These are phyloP conservation scores for Brachirus orientalis DNA, from an alignment of 2,113 vertebrate species.

Conservation along the genomic window DNA sequence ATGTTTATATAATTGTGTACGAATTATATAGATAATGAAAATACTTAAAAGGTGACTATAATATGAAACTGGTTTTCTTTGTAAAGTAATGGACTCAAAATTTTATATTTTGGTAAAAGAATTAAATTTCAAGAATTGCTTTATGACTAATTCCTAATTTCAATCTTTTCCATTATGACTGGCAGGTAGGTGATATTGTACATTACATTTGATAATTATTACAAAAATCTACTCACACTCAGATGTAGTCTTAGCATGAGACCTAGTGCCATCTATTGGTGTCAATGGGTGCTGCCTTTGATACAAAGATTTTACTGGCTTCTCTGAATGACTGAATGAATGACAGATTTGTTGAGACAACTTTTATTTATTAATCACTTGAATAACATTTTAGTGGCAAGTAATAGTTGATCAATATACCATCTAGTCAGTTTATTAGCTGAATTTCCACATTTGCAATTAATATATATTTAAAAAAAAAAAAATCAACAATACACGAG, in stretches of 20 bases:
- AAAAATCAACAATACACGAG: constrained; percentile 12
- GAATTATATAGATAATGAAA: no score
- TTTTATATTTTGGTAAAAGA: no score
- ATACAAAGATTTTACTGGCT: not conserved
- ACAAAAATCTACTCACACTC: no score
- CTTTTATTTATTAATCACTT: constrained; percentile 58
- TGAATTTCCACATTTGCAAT: constrained; percentile 14
- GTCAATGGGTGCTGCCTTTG: constrained; percentile 2
- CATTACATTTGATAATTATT: no score
- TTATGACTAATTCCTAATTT: no score
- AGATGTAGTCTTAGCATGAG: not conserved
- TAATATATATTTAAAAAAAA: constrained; percentile 8
- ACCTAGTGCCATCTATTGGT: constrained; percentile 29
- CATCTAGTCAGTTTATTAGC: constrained; percentile 12
- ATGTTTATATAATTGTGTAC: no score
- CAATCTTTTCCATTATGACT: not conserved
- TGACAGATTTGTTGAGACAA: not conserved
- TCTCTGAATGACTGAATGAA: constrained; percentile 7
- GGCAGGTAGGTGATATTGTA: no score
- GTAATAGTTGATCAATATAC: constrained; percentile 11
- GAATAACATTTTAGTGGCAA: constrained; percentile 25
- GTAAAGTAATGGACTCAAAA: no score
- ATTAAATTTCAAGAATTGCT: constrained; percentile 13
- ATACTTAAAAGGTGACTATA: no score
- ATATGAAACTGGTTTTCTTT: no score